Percentiles rank a stretch among this genome's conserved stretches.
Conservation (phyloP, 1,140 invertebrate species). For the Polypedilum vanderplanki region DNA sequence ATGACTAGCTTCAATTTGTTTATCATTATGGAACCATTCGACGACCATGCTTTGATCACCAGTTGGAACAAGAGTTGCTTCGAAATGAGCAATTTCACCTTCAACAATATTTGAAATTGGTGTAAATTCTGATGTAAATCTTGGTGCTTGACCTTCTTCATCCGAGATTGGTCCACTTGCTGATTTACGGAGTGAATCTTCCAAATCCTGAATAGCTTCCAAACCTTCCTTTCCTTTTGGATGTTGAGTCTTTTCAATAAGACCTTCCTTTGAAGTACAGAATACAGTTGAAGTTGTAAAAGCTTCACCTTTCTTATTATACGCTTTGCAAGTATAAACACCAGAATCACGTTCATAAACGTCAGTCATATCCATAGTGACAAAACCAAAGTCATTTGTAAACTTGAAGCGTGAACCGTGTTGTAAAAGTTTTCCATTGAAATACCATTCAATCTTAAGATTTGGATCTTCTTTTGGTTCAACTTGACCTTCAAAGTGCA, state of each 20-base stretch:
- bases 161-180: conserved; percentile 59
- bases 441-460: conserved; percentile 89
- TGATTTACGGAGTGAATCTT: conserved; percentile 71
- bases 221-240: conserved; percentile 86
- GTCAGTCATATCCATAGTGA: conserved; percentile 81
- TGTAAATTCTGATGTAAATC: conserved; percentile 81
- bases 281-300: conserved; percentile 85
- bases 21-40: conserved; percentile 95
- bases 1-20: conserved; percentile 79
- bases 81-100: conserved; percentile 89
- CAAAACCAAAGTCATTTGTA: conserved; percentile 87
- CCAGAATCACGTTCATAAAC: conserved; percentile 90
- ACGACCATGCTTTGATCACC: conserved; percentile 94
- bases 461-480: conserved; percentile 96
- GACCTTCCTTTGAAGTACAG: conserved; percentile 69
- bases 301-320: conserved; percentile 79
- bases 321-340: conserved; percentile 85
- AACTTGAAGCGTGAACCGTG: conserved; percentile 80
- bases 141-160: conserved; percentile 73
- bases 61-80: conserved; percentile 85
- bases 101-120: conserved; percentile 74
- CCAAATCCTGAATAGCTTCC: conserved; percentile 82
- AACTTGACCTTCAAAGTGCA: conserved; percentile 88
- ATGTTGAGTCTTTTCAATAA: conserved; percentile 85
- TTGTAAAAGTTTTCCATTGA: conserved; percentile 80